A percentile compares a stretch with the other conserved stretches of the same genome.
phyloP scores from a whole-genome alignment of 2,888 invertebrate genomes.

The Mesorhabditis sp. region DNA sequence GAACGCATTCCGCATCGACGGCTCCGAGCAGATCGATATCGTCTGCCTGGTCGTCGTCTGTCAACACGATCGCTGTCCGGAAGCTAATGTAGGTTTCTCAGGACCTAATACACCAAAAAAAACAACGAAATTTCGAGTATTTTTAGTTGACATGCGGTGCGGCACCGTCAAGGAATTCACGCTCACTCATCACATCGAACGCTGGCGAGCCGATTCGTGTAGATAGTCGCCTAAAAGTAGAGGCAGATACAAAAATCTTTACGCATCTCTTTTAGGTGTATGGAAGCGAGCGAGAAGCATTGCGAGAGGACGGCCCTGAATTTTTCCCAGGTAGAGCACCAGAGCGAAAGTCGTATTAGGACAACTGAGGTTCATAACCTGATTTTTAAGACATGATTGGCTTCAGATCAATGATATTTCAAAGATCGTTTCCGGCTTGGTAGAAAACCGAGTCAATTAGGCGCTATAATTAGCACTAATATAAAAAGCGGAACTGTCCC shows the following conservation, averaged over 20 bases:
- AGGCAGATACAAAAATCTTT: neutral
- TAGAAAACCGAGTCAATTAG: too few relatives aligned
- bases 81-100: constrained; percentile 8
- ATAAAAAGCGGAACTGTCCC: neutral
- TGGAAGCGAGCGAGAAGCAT: neutral
- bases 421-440: too few relatives aligned
- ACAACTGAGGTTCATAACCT: too few relatives aligned
- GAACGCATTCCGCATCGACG: constrained; percentile 56
- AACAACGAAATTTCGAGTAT: neutral
- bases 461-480: too few relatives aligned
- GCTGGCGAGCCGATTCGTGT: neutral
- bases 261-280: neutral
- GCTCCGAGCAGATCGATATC: constrained; percentile 45
- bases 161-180: neutral
- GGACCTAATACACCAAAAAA: neutral
- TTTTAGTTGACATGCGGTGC: neutral
- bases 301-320: neutral
- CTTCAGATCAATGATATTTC: too few relatives aligned
- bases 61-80: constrained; percentile 19
- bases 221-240: constrained; percentile 4
- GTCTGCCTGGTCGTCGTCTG: constrained; percentile 30
- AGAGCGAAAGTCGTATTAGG: neutral
- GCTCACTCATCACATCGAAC: neutral
- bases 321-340: neutral
- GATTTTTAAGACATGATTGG: too few relatives aligned